Evolutionary conservation across 2,888 invertebrate species (phyloP), one percentile per base, ranked within the genome.

Genomic region (Ceramica pisi): DNA sequence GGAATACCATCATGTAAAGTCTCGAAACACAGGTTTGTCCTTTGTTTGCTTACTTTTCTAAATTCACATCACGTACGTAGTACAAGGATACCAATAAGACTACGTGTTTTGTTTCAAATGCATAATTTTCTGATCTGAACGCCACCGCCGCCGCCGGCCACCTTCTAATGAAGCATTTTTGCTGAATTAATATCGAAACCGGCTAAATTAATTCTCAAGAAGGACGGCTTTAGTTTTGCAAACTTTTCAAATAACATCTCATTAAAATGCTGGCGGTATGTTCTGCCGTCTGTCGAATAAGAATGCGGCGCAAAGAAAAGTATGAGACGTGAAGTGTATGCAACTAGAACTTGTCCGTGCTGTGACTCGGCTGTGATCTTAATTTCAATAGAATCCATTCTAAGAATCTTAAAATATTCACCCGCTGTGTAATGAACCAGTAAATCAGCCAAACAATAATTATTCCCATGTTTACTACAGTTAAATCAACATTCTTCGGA

Each of bases 21-120:
- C 82, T 85, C 84, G 81, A 83, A 84, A 86, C 84, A 84, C 86
- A 89, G 88, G 90, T 88, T 90, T 90, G 89, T 90, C 86, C 86
- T 87, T 87, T 87, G 85, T 89, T 88, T 88, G 78, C 80, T 83
- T 73, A 67, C 71, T 69, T 70, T 69, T 71, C 78, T 74, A 84
- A 80, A 92, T 92, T 92, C 92, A 9, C 56, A 83, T 90, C 93
- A 92, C 92, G 93, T 92, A 83, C 79, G 51, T 75, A 67, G 81
- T 86, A 87, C 87, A 85, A 84, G 86, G 89, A 89, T 91, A 89
- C 90, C 89, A 88, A 90, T 89, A 89, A 86, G 86, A 85, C 80
- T 84, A 89, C 90, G 90, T 89, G 89, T 87, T 89, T 87, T 89
- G 85, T 90, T 86, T 85, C 77, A 79, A 75, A 83, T 88, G 87